Evolutionary conservation across 2,888 invertebrate genomes (phyloP), one percentile per base, ranked within the genome.

Genomic region (Thymelicus lineola): DNA sequence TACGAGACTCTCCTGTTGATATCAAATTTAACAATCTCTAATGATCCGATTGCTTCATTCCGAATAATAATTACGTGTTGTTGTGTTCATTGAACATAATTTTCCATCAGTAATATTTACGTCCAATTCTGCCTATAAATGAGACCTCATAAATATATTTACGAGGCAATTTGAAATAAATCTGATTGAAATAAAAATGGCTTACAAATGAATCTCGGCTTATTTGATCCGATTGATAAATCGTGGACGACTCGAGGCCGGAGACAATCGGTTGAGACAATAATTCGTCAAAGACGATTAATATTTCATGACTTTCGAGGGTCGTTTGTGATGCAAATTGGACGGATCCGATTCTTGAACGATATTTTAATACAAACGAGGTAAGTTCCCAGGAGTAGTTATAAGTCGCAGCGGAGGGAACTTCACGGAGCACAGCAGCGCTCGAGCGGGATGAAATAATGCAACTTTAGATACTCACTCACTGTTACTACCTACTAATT

Each of bases 221-320:
- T 65, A 64, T 70, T 70, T 48, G 45, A 50, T 42, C 28, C 53
- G 45, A 65, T 28, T 65, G 60, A 65, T 65, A 59, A 70, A 70
- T 70, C 64, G 55, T 14, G 62, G 70, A 35, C 57, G 36, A 59
- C 45, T 60, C 53, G 53, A 20, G 60, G 42, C 59, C 70, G 59
- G 58, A 59, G 70, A 70, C 70, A 70, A 60, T 70, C 64, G 64
- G 70, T 64, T 60, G 65, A 65, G 60, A 70, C 64, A 64, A 70
- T 70, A 70, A 70, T 70, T 70, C 70, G 70, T 70, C 70, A 70
- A 64, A 70, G 70, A 64, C 50, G 58, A 70, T 70, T 70, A 70
- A 70, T 70, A 70, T 70, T 70, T 64, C 70, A 70, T 70, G 70
- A 70, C 60, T 59, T 70, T 70, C 64, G 50, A 65, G 64, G 64